Base-by-base conservation (phyloP, 53 echinoderm and acorn worm genomes). In the Astropecten irregularis region DNA sequence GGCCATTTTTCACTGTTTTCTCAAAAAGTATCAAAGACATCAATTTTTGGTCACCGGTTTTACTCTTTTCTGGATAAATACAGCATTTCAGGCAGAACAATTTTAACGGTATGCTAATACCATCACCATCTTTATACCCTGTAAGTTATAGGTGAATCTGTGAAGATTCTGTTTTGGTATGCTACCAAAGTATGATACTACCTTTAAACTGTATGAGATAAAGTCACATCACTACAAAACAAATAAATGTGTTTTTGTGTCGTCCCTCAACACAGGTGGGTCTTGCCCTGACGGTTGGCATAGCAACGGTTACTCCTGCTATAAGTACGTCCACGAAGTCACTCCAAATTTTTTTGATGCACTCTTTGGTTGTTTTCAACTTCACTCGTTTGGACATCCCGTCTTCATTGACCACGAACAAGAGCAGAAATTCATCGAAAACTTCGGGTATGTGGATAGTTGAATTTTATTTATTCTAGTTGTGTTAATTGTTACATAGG, bases 261-360 rank as follows among this genome's bases (percentile, higher is more conserved):
- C n/a, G n/a, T 15, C 29, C 33, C 23, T 19, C 42, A 18, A 36
- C 22, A 34, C 19, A 87, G 88, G 62, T 25, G 82, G 68, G 2
- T 66, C 28, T 37, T 89, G 89, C 35, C 89, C 84, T 4, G 84
- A 84, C 9, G 77, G 77, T 40, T 89, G 89, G 89, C 57, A 58
- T 55, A 84, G 84, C 36, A 35, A 81, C 44, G 26, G 28, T 31
- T 37, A 81, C 0, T 87, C 87, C 10, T 87, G 87, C 44, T 87
- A 87, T 40, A 67, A 16, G 19, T 79, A 77, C 21, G 40, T 35
- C 19, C 26, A 81, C 26, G 60, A 60, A 15, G 19, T 5, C 16
- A 10, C 15, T 49, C 42, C 46, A 32, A 31, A 54, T 40, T 39
- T 47, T 0, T 20, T 9, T 2, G 7, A 21, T 9, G 66, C 87